Evolutionary conservation across 2,797 vertebrate genomes (phyloP), one percentile per base, ranked within the genome.

Genomic region (Myotis myotis): DNA sequence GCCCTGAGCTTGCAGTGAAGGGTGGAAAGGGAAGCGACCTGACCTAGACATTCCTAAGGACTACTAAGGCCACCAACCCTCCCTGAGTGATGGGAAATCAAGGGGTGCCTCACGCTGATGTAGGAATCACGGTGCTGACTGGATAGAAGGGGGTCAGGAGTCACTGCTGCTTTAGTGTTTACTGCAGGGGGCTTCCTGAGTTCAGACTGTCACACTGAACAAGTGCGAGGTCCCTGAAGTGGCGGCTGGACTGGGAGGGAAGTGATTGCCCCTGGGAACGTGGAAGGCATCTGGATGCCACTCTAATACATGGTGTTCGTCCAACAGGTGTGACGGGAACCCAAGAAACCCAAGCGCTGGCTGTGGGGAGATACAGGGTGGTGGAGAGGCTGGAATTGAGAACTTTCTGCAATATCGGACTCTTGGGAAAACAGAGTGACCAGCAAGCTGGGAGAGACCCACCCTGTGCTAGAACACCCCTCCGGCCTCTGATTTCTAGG

Each of bases 231-330:
- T 44, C 17, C n/a, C 17, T 23, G 38, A 57, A 47, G 23, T 10
- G n/a, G 17, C 33, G 20, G 36, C 13, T 68, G 3, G 30, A 2
- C 9, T 19, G 12, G 13, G 79, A 57, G 22, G 79, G 76, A 66
- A 74, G 47, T 0, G 1, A 9, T 20, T 41, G 16, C 25, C 25
- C 13, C 12, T 70, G n/a, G 36, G 6, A 74, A 64, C 36, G 1
- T 49, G 87, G 38, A 41, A 38, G 5, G 3, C 8, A 30, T 25
- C 36, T 3, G 1, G n/a, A 30, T 38, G 38, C 9, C 60, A 44
- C 25, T 51, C n/a, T 78, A 13, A 28, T 10, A 2, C 8, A 0
- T 2, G 19, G n/a, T 2, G 1, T 30, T 33, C 17, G 20, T 36
- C 30, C 10, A 25, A n/a, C 4, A 33, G 71, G 28, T 62, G 30